Base-by-base conservation (phyloP, 2,888 invertebrate species). In the Unio pictorum region DNA sequence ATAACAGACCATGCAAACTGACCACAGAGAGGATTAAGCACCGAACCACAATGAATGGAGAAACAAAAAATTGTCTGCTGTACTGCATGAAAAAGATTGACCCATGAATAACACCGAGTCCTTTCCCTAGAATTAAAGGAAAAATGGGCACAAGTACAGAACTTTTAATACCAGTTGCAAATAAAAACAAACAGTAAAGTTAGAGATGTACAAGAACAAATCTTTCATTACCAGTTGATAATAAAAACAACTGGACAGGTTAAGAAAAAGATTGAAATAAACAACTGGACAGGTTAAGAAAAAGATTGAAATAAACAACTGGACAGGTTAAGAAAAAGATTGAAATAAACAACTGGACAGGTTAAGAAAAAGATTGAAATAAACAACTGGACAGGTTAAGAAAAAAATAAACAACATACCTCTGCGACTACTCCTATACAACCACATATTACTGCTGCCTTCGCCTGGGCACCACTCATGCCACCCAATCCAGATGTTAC, bases 381-480 rank as follows among this genome's bases (percentile, higher is more conserved):
- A 23, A 23, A 23, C 23, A 23, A 23, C 23, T 23, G 23, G 23
- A 23, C 23, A 23, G 23, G 23, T 23, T 23, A 23, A 23, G 23
- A 23, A 11, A 61, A 20, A 68, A 17, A 23, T n/a, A 17, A 60
- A 28, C 15, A 15, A 30, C 72, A 58, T 72, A 92, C 92, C 90
- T 93, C 93, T 18, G 93, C 93, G 65, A 93, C 90, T 8, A 93
- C 92, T 55, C 92, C 93, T 30, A 93, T 87, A 84, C 93, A 93
- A 0, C 93, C 93, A 72, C 91, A 91, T 69, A 93, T 92, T 57
- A 92, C 91, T 3, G 93, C 92, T 1, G 93, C 93, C 84, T 93
- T 93, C 4, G 93, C 92, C 84, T 93, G 93, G 0, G 93, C 93
- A 2, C 93, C 93, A 76, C 92, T 92, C 93, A 93, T 93, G 18